Conservation (phyloP, 2,797 vertebrate species). For the Sebastes vulpes region DNA sequence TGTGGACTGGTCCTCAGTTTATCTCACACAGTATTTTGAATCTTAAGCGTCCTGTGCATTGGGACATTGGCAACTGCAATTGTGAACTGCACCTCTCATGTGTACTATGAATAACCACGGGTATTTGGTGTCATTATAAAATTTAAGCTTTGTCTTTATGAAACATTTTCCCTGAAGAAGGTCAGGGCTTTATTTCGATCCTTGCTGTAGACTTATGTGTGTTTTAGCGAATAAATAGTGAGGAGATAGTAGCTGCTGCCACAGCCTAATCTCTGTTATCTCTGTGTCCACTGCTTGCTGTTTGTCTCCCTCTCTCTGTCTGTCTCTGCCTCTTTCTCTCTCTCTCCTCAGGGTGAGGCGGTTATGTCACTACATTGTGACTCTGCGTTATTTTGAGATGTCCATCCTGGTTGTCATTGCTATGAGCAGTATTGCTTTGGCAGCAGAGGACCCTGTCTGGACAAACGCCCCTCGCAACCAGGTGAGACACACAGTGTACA, state of each 20-base stretch:
- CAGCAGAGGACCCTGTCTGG: slow-evolving; percentile 94
- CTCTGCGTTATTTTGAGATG: slow-evolving; percentile 96
- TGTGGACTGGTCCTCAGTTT: not conserved
- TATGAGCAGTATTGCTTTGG: slow-evolving; percentile 96
- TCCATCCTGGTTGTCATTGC: slow-evolving; percentile 95
- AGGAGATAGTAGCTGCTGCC: not conserved
- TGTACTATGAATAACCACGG: not conserved
- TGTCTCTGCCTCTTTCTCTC: not conserved
- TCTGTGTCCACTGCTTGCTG: not conserved
- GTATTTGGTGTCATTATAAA: not conserved
- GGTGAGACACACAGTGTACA: slow-evolving; percentile 79
- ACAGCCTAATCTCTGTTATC: not conserved
- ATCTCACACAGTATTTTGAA: not conserved
- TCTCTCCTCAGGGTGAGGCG: slow-evolving; percentile 88
- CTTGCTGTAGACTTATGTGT: not conserved
- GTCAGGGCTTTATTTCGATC: not conserved
- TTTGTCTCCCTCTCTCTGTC: not conserved
- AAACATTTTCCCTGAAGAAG: not conserved
- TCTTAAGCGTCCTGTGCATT: not conserved
- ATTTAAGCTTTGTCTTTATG: not conserved
- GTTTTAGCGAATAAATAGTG: not conserved
- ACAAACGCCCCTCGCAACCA: slow-evolving; percentile 92
- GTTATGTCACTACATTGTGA: slow-evolving; percentile 94
- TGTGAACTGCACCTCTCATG: not conserved
- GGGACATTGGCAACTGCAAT: not conserved